Conservation (phyloP, 2,113 vertebrate genomes). For the Tamias sibiricus region DNA sequence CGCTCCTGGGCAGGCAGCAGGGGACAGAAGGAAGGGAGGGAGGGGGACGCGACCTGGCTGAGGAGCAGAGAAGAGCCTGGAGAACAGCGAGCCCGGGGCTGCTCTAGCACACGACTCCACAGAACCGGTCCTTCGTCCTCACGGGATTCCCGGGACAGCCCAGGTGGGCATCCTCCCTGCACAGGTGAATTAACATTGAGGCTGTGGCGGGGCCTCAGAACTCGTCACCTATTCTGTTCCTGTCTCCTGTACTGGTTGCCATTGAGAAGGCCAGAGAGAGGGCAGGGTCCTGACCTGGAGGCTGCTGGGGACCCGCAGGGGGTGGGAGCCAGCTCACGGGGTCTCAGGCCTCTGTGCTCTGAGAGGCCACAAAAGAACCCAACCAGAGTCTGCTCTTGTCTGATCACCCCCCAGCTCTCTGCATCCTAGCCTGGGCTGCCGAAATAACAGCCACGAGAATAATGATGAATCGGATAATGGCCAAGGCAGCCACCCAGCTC, state of each 20-base stretch:
- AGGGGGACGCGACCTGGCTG: not conserved
- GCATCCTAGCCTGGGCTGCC: not conserved
- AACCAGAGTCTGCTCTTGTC: not conserved
- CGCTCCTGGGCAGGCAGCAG: not conserved
- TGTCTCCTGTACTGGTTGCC: not conserved
- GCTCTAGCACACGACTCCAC: not conserved
- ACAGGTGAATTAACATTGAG: not conserved
- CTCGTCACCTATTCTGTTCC: not conserved
- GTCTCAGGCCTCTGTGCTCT: not conserved
- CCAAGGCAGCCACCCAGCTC: not conserved
- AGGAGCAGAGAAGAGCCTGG: not conserved
- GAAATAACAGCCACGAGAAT: not conserved
- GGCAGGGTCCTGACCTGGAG: not conserved
- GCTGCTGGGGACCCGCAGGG: not conserved
- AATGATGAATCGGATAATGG: not conserved
- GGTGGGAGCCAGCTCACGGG: fast-evolving
- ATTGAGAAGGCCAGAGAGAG: not conserved
- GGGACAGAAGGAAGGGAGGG: not conserved
- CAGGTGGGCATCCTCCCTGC: not conserved
- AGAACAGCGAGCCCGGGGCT: not conserved
- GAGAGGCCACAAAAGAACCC: not conserved
- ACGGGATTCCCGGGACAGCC: not conserved
- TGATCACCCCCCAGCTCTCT: not conserved
- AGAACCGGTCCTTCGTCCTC: not conserved
- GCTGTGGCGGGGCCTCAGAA: not conserved